Evolutionary conservation across 2,113 vertebrate genomes (phyloP), one percentile per base, ranked within the genome.

Genomic region (Dipodomys merriami): DNA sequence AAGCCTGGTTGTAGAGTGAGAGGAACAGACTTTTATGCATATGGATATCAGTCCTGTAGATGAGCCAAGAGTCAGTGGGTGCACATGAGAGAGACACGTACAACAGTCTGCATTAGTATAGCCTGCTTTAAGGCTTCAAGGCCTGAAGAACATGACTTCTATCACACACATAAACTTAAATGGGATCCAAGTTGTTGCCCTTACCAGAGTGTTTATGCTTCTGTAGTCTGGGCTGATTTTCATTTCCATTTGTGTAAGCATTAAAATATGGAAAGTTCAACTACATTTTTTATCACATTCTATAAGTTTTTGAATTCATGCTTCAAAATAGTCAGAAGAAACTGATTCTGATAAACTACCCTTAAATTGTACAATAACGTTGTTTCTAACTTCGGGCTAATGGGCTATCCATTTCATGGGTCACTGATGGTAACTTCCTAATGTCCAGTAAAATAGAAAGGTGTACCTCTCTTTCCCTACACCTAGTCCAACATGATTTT

Each of bases 21-120:
- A 95, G 10, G 39, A 86, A 90, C 57, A 95, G 78, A 92, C 7
- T 94, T 84, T 77, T 68, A 80, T 94, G 53, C 46, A 77, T 90
- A 91, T 72, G 46, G 84, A 88, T 82, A 77, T 10, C 30, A 68
- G 33, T 33, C 4, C 71, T 94, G 80, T 83, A 65, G 78, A 69
- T 4, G 57, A 69, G 89, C 39, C 72, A 49, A 94, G 27, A 86
- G 80, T 39, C 33, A 27, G 13, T 1, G 25, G 44, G 44, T 79
- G 3, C 53, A 15, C 8, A 67, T 0, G 53, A 90, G 67, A 81
- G 25, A 67, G 76, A 57, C 30, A 1, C 16, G 19, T 64, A 44
- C 81, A 69, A 29, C 5, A 49, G n/a, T 65, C 46, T 46, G 19
- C 73, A 90, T 83, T n/a, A 88, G 39, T 49, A 27, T 71, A 64